These are phyloP conservation scores for Hirtodrosophila histrioides DNA, from an alignment of 2,888 invertebrate genomes.

Conservation along the genomic window DNA sequence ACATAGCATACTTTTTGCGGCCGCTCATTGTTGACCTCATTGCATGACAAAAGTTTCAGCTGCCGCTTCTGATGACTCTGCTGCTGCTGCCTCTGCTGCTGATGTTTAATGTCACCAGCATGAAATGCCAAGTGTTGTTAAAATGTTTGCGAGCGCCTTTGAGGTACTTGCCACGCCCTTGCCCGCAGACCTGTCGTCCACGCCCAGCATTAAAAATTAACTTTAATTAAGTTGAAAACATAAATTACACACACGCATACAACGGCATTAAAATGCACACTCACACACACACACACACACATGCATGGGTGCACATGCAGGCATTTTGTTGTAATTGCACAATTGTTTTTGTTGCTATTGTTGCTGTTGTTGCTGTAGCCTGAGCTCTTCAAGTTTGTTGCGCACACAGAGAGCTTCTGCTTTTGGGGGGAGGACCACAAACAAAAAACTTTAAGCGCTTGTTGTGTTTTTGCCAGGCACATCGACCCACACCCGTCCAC, in stretches of 20 bases:
- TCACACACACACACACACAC: conserved; percentile 12
- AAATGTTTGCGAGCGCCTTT: conserved; percentile 76
- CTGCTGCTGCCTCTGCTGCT: conserved; percentile 30
- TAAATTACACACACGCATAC: conserved; percentile 72
- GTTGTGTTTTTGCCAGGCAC: conserved; percentile 28
- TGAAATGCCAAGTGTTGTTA: conserved; percentile 79
- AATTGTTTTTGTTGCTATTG: conserved; percentile 36
- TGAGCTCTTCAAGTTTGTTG: conserved; percentile 46
- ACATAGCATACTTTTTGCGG: conserved; percentile 51
- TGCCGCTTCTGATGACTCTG: conserved; percentile 13
- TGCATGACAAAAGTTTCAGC: conserved; percentile 71
- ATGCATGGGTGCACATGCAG: conserved; percentile 17
- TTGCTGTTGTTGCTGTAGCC: conserved; percentile 27
- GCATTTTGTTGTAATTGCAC: conserved; percentile 50
- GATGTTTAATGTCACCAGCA: conserved; percentile 77
- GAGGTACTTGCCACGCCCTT: conserved; percentile 68
- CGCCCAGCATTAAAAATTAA: conserved; percentile 75
- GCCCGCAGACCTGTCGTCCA: conserved; percentile 59
- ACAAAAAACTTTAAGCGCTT: conserved; percentile 44
- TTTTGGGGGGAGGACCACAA: conserved; percentile 22
- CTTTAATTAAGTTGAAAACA: conserved; percentile 81
- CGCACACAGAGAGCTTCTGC: conserved; percentile 27
- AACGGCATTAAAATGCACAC: conserved; percentile 57
- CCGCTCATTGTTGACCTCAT: conserved; percentile 72
- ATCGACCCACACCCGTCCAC: conserved; percentile 11